Evolutionary conservation across 53 echinoderm and acorn worm genomes (phyloP).

Genomic region (Paelopatides confundens): DNA sequence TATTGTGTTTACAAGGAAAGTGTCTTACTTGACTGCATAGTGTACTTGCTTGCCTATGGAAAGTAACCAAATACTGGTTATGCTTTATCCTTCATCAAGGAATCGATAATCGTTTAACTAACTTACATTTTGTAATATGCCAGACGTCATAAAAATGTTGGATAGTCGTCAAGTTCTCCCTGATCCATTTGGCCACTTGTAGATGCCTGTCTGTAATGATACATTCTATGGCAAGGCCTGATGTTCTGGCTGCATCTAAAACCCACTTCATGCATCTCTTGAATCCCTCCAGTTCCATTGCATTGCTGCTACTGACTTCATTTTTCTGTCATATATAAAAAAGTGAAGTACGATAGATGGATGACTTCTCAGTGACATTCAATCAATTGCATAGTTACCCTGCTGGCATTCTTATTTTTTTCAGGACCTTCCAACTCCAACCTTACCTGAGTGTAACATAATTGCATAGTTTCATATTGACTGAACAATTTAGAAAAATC

Average conservation of each 20-base stretch:
- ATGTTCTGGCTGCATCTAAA: neutral
- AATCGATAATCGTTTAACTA: too few species aligned
- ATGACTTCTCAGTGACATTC: neutral
- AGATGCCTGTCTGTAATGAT: constrained; percentile 1
- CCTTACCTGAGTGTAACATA: too few species aligned
- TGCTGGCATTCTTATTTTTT: too few species aligned
- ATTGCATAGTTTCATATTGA: too few species aligned
- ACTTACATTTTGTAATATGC: constrained; percentile 75
- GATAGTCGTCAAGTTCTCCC: constrained; percentile 47
- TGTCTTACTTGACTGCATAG: too few species aligned
- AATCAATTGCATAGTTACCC: too few species aligned
- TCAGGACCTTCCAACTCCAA: too few species aligned
- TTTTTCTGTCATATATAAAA: constrained; percentile 4
- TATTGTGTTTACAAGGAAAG: too few species aligned
- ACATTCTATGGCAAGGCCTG: neutral
- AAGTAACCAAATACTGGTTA: too few species aligned
- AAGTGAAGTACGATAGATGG: neutral
- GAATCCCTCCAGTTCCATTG: neutral
- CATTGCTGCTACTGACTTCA: neutral
- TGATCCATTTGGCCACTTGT: constrained; percentile 65
- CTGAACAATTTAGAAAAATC: neutral
- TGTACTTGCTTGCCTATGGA: too few species aligned
- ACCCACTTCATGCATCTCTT: neutral
- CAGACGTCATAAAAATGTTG: constrained; percentile 66
- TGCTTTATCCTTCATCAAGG: too few species aligned